Conservation (phyloP, 2,113 vertebrate species). For the Casuarius casuarius region DNA sequence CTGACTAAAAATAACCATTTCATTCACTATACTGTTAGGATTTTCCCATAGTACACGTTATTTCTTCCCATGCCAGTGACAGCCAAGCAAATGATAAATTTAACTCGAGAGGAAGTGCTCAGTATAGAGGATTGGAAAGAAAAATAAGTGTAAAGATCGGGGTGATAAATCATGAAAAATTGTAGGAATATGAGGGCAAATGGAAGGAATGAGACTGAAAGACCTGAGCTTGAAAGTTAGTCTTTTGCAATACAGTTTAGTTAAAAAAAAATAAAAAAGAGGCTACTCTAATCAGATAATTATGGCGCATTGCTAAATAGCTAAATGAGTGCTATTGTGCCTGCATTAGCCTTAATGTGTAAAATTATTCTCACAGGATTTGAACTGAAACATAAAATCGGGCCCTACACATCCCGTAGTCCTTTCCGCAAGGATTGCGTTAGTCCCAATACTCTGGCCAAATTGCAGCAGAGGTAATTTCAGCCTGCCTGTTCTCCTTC, state of each 20-base stretch:
- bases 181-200: not conserved
- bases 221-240: not conserved
- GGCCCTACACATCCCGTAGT: not conserved
- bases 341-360: not conserved
- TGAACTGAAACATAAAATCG: not conserved
- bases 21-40: not conserved
- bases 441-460: not conserved
- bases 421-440: not conserved
- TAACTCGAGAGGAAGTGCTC: not conserved
- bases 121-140: not conserved
- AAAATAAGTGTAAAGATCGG: not conserved
- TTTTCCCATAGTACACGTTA: not conserved
- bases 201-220: not conserved
- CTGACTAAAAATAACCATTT: not conserved
- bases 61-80: not conserved
- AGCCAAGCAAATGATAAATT: not conserved
- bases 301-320: not conserved
- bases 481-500: not conserved
- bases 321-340: not conserved
- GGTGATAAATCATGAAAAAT: not conserved
- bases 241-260: not conserved
- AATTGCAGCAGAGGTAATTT: not conserved
- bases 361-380: conserved; percentile 2
- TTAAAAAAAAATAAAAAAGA: not conserved
- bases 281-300: not conserved